Percentiles rank a stretch among this genome's conserved stretches.
phyloP scores from a whole-genome alignment of 2,113 vertebrate species.

The Eulemur macaco region DNA sequence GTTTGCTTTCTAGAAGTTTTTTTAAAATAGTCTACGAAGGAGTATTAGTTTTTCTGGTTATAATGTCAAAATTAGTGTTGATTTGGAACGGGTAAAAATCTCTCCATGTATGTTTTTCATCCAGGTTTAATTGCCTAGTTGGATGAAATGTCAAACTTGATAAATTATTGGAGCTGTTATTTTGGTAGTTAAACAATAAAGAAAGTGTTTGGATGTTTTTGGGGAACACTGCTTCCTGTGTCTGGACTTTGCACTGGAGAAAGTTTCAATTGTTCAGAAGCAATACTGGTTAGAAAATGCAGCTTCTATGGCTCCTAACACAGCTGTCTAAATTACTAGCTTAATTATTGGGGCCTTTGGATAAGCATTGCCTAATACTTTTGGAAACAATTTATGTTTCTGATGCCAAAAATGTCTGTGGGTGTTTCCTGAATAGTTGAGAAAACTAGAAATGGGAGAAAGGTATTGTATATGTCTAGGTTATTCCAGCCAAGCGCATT shows the following conservation, averaged over 20 bases:
- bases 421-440: neutral
- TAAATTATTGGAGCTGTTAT: conserved; percentile 78
- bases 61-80: conserved; percentile 58
- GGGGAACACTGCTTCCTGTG: conserved; percentile 81
- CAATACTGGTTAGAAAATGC: conserved; percentile 63
- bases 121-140: conserved; percentile 58
- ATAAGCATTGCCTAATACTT: conserved; percentile 71
- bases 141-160: conserved; percentile 74
- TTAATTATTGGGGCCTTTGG: conserved; percentile 59
- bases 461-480: neutral
- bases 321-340: conserved; percentile 75
- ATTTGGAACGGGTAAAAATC: conserved; percentile 1
- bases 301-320: conserved; percentile 73
- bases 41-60: neutral
- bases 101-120: neutral
- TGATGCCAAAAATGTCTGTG: conserved; percentile 53
- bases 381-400: conserved; percentile 81
- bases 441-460: conserved; percentile 39
- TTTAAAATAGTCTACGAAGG: neutral
- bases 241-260: conserved; percentile 73
- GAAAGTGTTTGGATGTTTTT: conserved; percentile 76
- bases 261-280: conserved; percentile 79
- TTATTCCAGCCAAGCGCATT: neutral
- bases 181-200: conserved; percentile 82
- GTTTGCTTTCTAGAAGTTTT: neutral